These are phyloP conservation scores for Platypus cylindrus DNA, from an alignment of 2,888 invertebrate genomes.

Conservation along the genomic window DNA sequence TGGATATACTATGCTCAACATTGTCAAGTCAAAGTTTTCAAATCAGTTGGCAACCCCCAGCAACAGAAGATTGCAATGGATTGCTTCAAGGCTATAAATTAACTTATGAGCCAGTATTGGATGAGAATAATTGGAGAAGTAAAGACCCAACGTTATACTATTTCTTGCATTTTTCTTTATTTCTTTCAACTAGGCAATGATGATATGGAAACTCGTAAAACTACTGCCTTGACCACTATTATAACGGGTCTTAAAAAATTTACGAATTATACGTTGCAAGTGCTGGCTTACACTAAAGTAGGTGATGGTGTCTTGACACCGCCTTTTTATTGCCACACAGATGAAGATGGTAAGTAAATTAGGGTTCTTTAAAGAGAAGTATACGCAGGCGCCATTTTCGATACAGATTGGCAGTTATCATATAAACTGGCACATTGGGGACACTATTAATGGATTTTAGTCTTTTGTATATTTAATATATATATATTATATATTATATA, in stretches of 20 bases:
- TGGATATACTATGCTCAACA: constrained; percentile 62
- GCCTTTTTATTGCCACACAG: constrained; percentile 59
- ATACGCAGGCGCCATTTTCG: too few relatives aligned
- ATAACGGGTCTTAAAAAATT: constrained; percentile 58
- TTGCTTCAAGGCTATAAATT: constrained; percentile 64
- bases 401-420: too few relatives aligned
- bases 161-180: constrained; percentile 1
- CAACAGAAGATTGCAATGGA: constrained; percentile 59
- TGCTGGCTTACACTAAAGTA: constrained; percentile 63
- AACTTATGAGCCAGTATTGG: constrained; percentile 51
- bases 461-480: too few relatives aligned
- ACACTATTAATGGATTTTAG: too few relatives aligned
- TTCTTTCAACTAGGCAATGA: constrained; percentile 40
- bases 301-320: constrained; percentile 61
- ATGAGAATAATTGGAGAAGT: constrained; percentile 39
- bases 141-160: too few relatives aligned
- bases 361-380: too few relatives aligned
- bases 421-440: too few relatives aligned
- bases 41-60: constrained; percentile 70
- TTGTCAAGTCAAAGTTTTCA: constrained; percentile 63
- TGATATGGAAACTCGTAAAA: constrained; percentile 49
- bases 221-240: constrained; percentile 55
- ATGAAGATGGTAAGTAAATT: constrained; percentile 58
- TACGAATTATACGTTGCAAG: constrained; percentile 72
- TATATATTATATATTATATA: too few relatives aligned